Percentiles rank a stretch among this genome's conserved stretches.
Evolutionary conservation across 2,113 vertebrate genomes (phyloP).

Genomic region (Pseudorhombus dupliciocellatus): DNA sequence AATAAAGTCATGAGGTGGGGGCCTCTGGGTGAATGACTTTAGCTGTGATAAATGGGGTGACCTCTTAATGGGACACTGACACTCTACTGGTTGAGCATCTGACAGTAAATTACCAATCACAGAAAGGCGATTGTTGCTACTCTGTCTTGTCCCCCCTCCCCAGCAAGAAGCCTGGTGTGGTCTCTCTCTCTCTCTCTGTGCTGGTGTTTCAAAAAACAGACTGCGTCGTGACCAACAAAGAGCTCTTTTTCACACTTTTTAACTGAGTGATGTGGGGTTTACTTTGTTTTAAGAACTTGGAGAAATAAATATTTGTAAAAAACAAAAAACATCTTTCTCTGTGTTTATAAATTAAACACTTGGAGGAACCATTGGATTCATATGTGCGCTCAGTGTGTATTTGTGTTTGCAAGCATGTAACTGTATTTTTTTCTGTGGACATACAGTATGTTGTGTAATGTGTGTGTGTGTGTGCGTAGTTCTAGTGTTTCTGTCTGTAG

Average conservation of each 20-base stretch:
- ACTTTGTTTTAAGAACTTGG: too few relatives aligned
- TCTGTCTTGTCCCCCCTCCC: constrained; percentile 28
- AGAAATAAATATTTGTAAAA: too few relatives aligned
- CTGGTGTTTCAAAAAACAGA: too few relatives aligned
- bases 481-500: constrained; percentile 7
- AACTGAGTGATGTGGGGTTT: too few relatives aligned
- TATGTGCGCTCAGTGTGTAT: neutral
- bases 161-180: constrained; percentile 20
- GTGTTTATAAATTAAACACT: neutral
- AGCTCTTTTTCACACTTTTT: too few relatives aligned
- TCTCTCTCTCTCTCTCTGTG: neutral
- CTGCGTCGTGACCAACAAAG: too few relatives aligned
- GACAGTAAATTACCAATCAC: constrained; percentile 37
- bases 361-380: neutral
- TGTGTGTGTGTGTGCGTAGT: constrained; percentile 14
- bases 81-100: constrained; percentile 45
- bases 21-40: constrained; percentile 44
- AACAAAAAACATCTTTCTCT: too few relatives aligned
- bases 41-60: constrained; percentile 57
- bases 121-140: constrained; percentile 18
- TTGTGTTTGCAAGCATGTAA: neutral
- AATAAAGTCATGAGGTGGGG: constrained; percentile 52
- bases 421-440: neutral
- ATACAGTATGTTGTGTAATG: neutral
- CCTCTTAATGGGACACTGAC: constrained; percentile 43